Percentiles rank a stretch among this genome's conserved stretches.
These are phyloP conservation scores for Eptesicus fuscus DNA, from an alignment of 2,113 vertebrate genomes.

Conservation along the genomic window DNA sequence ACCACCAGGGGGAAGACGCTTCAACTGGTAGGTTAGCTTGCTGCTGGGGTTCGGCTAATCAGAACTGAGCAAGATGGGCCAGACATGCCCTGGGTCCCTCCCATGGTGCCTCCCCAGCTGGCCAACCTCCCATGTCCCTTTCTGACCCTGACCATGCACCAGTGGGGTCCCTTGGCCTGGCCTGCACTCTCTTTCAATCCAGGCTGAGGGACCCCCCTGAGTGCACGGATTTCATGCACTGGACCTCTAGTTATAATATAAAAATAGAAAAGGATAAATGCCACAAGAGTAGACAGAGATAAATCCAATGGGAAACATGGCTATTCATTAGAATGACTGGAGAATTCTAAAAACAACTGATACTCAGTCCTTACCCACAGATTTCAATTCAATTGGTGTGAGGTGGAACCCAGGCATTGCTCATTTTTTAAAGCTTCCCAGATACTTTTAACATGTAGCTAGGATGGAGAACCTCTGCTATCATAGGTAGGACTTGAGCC, in stretches of 20 bases:
- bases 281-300: background rate
- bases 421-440: background rate
- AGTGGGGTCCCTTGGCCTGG: too few relatives aligned
- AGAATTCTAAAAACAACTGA: background rate
- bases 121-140: too few relatives aligned
- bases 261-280: background rate
- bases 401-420: background rate
- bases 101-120: too few relatives aligned
- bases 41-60: too few relatives aligned
- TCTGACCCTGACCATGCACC: too few relatives aligned
- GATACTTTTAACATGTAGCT: background rate
- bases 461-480: background rate
- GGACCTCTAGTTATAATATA: background rate
- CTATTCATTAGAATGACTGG: background rate
- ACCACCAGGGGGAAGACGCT: too few relatives aligned
- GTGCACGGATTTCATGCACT: too few relatives aligned
- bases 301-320: background rate
- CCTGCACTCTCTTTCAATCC: too few relatives aligned
- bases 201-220: too few relatives aligned
- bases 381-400: background rate
- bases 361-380: background rate
- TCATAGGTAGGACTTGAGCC: background rate
- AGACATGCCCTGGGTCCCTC: too few relatives aligned
- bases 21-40: too few relatives aligned
- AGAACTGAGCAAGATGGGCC: too few relatives aligned